phyloP scores from a whole-genome alignment of 2,888 invertebrate species.

The Chymomyza caudatula region DNA sequence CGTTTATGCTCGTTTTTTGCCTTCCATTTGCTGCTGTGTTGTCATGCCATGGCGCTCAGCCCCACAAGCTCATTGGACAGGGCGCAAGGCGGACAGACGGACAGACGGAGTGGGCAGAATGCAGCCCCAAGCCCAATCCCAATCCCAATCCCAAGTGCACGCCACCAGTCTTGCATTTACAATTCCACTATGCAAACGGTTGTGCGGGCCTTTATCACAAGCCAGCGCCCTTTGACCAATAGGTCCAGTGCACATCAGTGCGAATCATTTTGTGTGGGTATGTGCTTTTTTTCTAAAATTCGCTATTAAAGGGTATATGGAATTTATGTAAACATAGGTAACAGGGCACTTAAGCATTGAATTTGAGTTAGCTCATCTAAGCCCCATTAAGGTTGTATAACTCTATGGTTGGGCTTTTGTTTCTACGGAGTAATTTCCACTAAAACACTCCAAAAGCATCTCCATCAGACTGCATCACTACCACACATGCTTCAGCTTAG shows the following conservation, averaged over 20 bases:
- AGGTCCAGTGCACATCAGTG: neutral
- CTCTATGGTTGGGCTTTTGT: no score
- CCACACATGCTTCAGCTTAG: no score
- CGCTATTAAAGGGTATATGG: no score
- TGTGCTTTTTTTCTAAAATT: no score
- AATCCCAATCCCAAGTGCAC: neutral
- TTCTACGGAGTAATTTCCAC: no score
- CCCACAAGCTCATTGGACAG: neutral
- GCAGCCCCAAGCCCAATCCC: neutral
- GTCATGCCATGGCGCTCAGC: neutral
- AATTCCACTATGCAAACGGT: neutral
- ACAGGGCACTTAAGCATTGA: no score
- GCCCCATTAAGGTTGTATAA: no score
- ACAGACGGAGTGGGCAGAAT: neutral
- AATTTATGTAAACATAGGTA: no score
- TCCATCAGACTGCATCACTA: no score
- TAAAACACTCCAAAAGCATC: no score
- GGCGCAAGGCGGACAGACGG: neutral
- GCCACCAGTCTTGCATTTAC: no score
- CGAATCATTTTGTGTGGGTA: neutral
- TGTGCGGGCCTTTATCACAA: neutral
- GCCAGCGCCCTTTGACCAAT: neutral
- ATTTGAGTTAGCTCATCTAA: no score
- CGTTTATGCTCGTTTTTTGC: conserved; percentile 20
- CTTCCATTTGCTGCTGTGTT: conserved; percentile 6